Base-by-base conservation (phyloP, 1,140 invertebrate genomes). In the Zelostemma sp. region DNA sequence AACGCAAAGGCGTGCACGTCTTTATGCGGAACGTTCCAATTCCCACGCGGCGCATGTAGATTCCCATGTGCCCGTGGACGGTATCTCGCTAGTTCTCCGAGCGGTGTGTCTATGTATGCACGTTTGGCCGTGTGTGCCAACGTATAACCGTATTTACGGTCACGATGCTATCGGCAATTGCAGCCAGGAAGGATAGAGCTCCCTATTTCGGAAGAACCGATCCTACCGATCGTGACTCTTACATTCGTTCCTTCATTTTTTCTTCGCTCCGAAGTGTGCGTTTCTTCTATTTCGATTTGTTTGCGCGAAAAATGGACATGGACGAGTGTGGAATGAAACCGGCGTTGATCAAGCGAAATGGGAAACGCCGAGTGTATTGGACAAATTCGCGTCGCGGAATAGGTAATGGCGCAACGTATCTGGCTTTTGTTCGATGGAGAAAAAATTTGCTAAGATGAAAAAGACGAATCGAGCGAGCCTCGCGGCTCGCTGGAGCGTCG, bases 401-500 rank as follows among this genome's bases (percentile, higher is more conserved):
- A 38, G 3, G n/a, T 38, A 38, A 38, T 5, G 12, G 35, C 11
- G n/a, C n/a, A 38, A 5, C 9, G 11, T 11, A 67, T 72, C 64
- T 68, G 51, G 60, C 69, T 72, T 68, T 72, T 72, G 69, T 72
- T 72, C 59, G 57, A 60, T 64, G 55, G 62, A 58, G 57, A 67
- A 68, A 68, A 72, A 72, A 64, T 60, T 57, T 38, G 55, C 60
- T 72, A 64, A 72, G 69, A 72, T 72, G 69, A 72, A 72, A 72
- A 68, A 68, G 60, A 64, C 61, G 54, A 68, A 67, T 59, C 47
- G 60, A 72, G 63, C 47, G 59, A 66, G 63, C 60, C 64, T 64
- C 48, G 64, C 64, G 64, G 64, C 60, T 61, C 47, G 56, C 47
- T 72, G 69, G 69, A 72, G 33, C 61, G 8, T 28, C 60, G 69